Percentiles rank a stretch among this genome's conserved stretches.
phyloP scores from a whole-genome alignment of 2,113 vertebrate genomes.

The Crotophaga sulcirostris region DNA sequence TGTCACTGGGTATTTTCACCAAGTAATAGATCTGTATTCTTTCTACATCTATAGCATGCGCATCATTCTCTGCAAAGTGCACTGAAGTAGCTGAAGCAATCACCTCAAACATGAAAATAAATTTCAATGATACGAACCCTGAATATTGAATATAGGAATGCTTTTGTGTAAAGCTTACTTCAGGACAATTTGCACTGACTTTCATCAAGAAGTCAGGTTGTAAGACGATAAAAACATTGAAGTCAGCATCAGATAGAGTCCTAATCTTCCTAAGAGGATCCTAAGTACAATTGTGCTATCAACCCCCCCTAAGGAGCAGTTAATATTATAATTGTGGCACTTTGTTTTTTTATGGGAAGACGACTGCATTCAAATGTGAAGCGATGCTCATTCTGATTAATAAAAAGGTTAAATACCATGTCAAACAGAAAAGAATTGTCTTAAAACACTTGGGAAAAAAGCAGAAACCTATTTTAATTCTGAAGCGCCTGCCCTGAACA shows the following conservation, averaged over 20 bases:
- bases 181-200: neutral
- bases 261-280: neutral
- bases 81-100: neutral
- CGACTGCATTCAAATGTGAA: neutral
- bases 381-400: neutral
- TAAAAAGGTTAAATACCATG: conserved; percentile 11
- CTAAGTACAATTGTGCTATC: neutral
- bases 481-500: neutral
- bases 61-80: neutral
- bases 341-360: neutral
- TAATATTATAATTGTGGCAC: neutral
- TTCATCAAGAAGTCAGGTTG: neutral
- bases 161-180: neutral
- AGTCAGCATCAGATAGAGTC: neutral
- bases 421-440: neutral
- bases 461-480: conserved; percentile 20
- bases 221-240: neutral
- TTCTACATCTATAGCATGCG: neutral
- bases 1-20: neutral
- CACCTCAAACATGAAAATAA: neutral
- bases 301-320: neutral
- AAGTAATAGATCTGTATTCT: neutral
- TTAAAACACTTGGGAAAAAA: neutral
- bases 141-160: neutral
- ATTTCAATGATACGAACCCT: neutral